phyloP scores from a whole-genome alignment of 2,797 vertebrate genomes.

The Yasuhikotakia modesta region DNA sequence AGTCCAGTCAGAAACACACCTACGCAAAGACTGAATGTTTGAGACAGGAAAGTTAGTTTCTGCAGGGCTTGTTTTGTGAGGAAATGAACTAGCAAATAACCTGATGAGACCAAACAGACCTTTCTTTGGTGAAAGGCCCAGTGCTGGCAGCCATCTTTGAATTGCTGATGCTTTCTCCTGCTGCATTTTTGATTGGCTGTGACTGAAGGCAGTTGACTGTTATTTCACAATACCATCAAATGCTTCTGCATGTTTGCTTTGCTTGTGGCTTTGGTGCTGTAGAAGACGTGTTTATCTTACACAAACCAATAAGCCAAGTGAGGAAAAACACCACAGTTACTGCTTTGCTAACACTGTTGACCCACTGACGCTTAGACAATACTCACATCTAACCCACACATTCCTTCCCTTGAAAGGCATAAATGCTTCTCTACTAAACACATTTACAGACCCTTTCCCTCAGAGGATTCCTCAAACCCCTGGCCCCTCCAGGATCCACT shows the following conservation, averaged over 20 bases:
- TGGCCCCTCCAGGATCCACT: constrained; percentile 15
- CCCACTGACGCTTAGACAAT: neutral
- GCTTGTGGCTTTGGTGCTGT: constrained; percentile 77
- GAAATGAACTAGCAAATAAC: constrained; percentile 64
- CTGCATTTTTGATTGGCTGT: constrained; percentile 69
- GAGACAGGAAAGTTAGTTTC: constrained; percentile 10
- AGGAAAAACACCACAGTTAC: constrained; percentile 71
- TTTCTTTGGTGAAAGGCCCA: constrained; percentile 27
- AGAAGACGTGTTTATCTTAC: constrained; percentile 56
- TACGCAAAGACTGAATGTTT: constrained; percentile 16
- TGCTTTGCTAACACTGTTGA: constrained; percentile 71
- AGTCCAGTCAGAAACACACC: constrained; percentile 43
- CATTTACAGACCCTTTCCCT: constrained; percentile 40
- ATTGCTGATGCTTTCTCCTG: constrained; percentile 78
- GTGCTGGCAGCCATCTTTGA: constrained; percentile 74
- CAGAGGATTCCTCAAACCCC: constrained; percentile 34
- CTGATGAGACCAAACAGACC: constrained; percentile 17
- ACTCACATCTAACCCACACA: constrained; percentile 14
- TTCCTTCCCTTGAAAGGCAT: constrained; percentile 28
- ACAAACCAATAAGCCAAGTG: constrained; percentile 16
- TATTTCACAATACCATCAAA: constrained; percentile 81
- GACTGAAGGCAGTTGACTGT: constrained; percentile 73
- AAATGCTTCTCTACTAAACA: constrained; percentile 41
- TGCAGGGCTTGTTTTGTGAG: constrained; percentile 61
- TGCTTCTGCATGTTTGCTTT: constrained; percentile 89